These are phyloP conservation scores for Terebella lapidaria DNA, from an alignment of 2,888 invertebrate species.

Conservation along the genomic window DNA sequence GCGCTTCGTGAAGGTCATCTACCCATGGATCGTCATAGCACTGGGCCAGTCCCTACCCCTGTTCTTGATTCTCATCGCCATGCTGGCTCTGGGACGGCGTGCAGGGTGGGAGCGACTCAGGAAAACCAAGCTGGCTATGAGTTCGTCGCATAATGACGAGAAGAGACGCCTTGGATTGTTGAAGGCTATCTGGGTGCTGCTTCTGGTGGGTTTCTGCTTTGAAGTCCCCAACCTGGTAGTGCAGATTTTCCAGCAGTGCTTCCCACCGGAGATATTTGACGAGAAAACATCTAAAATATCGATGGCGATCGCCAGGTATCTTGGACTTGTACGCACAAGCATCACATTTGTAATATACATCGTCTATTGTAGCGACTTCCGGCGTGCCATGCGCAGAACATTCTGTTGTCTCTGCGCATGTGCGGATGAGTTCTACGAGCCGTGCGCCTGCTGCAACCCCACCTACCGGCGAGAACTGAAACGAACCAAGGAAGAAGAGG, in stretches of 20 bases:
- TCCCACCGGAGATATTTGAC: too few relatives aligned
- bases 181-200: conserved; percentile 7
- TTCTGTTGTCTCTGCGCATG: conserved; percentile 15
- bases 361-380: conserved; percentile 12
- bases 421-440: conserved; percentile 3
- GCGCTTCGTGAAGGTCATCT: conserved; percentile 2
- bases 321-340: conserved; percentile 10
- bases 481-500: too few relatives aligned
- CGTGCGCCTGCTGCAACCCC: background rate
- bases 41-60: conserved; percentile 11
- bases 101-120: background rate
- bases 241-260: background rate
- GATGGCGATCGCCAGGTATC: conserved; percentile 4
- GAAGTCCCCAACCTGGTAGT: conserved; percentile 6
- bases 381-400: conserved; percentile 16
- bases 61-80: conserved; percentile 7
- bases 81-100: conserved; percentile 1
- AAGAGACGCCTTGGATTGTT: conserved; percentile 5
- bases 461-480: background rate
- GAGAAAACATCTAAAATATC: background rate
- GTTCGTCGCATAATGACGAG: conserved; percentile 5
- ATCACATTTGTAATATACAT: conserved; percentile 11
- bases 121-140: background rate
- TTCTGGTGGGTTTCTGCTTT: conserved; percentile 5
- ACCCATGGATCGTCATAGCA: conserved; percentile 13